A percentile compares a stretch with the other conserved stretches of the same genome.
Evolutionary conservation across 2,797 vertebrate genomes (phyloP).

Genomic region (Galaxias olidus): DNA sequence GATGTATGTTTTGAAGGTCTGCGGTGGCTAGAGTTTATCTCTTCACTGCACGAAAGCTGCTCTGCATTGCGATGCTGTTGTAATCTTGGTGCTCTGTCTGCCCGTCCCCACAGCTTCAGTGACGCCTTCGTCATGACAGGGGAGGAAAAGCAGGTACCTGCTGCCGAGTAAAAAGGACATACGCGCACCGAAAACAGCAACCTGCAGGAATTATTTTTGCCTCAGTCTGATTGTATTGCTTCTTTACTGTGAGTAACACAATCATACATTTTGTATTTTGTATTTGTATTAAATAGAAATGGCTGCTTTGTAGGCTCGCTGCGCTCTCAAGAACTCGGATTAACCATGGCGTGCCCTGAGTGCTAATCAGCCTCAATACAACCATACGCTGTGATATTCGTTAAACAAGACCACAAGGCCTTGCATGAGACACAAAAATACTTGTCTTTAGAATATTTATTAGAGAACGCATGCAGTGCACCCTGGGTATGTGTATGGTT

Average conservation of each 20-base stretch:
- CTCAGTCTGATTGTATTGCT: background rate
- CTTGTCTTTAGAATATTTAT: no score
- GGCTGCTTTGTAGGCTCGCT: background rate
- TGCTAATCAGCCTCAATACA: background rate
- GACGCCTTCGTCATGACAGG: slow-evolving; percentile 57
- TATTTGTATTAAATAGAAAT: background rate
- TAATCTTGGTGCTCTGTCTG: background rate
- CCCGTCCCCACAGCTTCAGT: slow-evolving; percentile 22
- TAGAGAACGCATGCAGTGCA: background rate
- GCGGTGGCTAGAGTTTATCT: background rate
- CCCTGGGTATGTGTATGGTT: background rate
- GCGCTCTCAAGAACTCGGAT: slow-evolving; percentile 4
- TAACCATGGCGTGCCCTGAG: slow-evolving; percentile 3
- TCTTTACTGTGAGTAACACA: slow-evolving; percentile 34
- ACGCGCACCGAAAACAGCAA: slow-evolving; percentile 28
- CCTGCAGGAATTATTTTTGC: slow-evolving; percentile 17
- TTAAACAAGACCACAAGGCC: no score
- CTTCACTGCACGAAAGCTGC: slow-evolving; percentile 14
- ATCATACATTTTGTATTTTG: background rate
- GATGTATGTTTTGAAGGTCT: background rate
- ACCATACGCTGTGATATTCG: no score
- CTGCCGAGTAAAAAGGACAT: slow-evolving; percentile 48
- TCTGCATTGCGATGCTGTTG: slow-evolving; percentile 41
- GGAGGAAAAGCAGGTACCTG: slow-evolving; percentile 61
- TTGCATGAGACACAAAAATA: no score